phyloP scores from a whole-genome alignment of 2,113 vertebrate genomes.

The Hipposideros armiger region DNA sequence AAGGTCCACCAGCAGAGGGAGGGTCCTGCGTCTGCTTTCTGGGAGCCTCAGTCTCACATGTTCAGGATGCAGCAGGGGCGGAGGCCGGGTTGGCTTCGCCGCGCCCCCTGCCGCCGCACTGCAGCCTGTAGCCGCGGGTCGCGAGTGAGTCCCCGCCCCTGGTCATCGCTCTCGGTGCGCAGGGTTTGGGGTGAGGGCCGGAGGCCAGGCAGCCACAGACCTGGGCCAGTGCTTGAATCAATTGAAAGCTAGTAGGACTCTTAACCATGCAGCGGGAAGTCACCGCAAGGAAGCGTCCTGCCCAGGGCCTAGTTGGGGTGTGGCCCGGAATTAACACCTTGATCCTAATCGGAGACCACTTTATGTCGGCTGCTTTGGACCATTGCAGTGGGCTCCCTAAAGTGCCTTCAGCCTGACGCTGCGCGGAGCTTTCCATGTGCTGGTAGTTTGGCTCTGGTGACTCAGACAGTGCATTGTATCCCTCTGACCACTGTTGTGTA shows the following conservation, averaged over 20 bases:
- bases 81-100: not conserved
- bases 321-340: accelerated
- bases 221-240: accelerated
- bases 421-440: accelerated
- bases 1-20: accelerated
- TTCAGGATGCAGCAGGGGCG: accelerated
- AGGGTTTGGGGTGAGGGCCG: accelerated
- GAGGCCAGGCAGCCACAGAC: accelerated
- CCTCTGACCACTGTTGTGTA: not conserved
- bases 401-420: accelerated
- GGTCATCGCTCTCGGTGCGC: accelerated
- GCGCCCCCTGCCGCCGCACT: not conserved
- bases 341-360: not conserved
- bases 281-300: accelerated
- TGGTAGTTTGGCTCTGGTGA: not conserved
- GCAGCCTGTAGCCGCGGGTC: not conserved
- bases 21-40: accelerated
- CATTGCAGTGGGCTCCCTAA: not conserved
- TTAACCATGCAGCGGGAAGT: not conserved
- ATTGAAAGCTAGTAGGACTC: accelerated
- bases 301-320: accelerated
- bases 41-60: accelerated
- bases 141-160: accelerated
- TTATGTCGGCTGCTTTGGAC: not conserved
- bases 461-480: not conserved